Percentiles rank a stretch among this genome's conserved stretches.
Conservation (phyloP, 2,113 vertebrate genomes). For the Trogon surrucura region DNA sequence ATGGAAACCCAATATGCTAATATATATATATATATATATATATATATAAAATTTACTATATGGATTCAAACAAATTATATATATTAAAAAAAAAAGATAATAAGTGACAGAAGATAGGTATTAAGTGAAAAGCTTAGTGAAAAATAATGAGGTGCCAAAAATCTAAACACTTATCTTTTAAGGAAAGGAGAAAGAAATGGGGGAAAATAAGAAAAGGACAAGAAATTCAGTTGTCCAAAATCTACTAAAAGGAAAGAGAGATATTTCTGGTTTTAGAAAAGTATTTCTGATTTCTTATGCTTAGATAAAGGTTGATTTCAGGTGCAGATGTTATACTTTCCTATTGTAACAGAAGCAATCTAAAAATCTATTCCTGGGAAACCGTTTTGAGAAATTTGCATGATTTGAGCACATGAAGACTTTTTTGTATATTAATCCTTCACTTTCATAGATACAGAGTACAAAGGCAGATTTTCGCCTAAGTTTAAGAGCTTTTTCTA, state of each 20-base stretch:
- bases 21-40: neutral
- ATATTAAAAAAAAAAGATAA: neutral
- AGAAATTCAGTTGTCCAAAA: neutral
- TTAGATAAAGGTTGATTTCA: slow-evolving; percentile 58
- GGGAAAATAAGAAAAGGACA: neutral
- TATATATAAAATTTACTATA: neutral
- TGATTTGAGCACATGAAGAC: slow-evolving; percentile 59
- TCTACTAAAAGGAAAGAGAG: neutral
- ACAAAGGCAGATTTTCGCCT: neutral
- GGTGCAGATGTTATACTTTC: slow-evolving; percentile 50
- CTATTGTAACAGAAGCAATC: slow-evolving; percentile 36
- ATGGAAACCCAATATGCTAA: neutral
- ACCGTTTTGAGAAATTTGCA: slow-evolving; percentile 55
- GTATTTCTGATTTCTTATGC: slow-evolving; percentile 21
- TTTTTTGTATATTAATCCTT: slow-evolving; percentile 59
- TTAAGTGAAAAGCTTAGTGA: neutral
- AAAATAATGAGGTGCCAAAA: neutral
- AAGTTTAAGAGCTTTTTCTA: neutral
- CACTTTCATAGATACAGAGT: slow-evolving; percentile 46
- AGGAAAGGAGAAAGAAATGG: neutral
- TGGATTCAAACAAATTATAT: neutral
- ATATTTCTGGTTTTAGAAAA: slow-evolving; percentile 24
- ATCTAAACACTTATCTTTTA: neutral
- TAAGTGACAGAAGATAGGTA: neutral
- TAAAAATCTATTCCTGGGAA: slow-evolving; percentile 59